A percentile compares a stretch with the other conserved stretches of the same genome.
These are phyloP conservation scores for Acrobeloides nanus DNA, from an alignment of 2,888 invertebrate genomes.

Conservation along the genomic window DNA sequence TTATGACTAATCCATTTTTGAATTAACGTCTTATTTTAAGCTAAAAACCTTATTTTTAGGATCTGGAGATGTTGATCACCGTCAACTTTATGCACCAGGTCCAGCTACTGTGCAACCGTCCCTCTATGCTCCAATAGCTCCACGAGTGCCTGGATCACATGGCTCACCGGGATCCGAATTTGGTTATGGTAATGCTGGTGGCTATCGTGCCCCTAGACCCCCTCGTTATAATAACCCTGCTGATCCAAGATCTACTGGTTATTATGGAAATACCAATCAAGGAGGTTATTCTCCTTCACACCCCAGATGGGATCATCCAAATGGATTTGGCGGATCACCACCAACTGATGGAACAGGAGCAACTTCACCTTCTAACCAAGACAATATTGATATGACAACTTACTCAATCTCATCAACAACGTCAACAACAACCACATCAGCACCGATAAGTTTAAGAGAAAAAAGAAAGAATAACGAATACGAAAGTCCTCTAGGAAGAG, in stretches of 20 bases:
- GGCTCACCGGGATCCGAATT: too few species aligned
- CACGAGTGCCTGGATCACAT: background rate
- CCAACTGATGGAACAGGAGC: conserved; percentile 5
- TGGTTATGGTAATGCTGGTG: too few species aligned
- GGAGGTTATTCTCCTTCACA: too few species aligned
- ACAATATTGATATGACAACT: background rate
- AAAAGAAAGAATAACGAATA: conserved; percentile 27
- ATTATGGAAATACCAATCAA: too few species aligned
- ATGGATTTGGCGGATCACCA: background rate
- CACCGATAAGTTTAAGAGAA: conserved; percentile 20
- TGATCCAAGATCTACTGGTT: too few species aligned
- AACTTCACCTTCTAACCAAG: background rate
- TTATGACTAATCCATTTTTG: too few species aligned
- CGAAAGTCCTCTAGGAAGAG: conserved; percentile 23
- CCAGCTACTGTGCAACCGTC: background rate
- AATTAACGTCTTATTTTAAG: background rate
- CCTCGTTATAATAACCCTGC: too few species aligned
- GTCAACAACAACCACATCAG: background rate
- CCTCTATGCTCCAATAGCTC: background rate
- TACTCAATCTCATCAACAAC: too few species aligned
- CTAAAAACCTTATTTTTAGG: background rate
- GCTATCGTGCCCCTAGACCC: too few species aligned
- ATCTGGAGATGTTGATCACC: background rate
- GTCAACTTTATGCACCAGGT: conserved; percentile 5
- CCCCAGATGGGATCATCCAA: background rate